Evolutionary conservation across 2,888 invertebrate species (phyloP).

Genomic region (Drosophila multiciliata): DNA sequence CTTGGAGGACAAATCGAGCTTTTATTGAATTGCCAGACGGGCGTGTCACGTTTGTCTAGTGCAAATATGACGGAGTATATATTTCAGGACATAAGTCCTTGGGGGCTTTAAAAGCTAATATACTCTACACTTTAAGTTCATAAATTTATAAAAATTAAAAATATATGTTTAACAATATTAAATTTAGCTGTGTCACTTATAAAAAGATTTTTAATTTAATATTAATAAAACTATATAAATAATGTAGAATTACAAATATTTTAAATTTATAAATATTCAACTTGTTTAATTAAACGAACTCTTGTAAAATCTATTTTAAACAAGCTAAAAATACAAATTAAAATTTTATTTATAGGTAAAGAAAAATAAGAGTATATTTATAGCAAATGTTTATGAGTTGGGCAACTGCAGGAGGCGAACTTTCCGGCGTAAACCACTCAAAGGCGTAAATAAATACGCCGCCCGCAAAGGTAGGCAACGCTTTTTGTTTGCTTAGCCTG

Average conservation of each 20-base stretch:
- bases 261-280: background rate
- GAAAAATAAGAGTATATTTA: background rate
- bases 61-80: background rate
- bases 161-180: background rate
- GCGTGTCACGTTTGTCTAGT: background rate
- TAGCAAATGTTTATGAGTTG: background rate
- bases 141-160: background rate
- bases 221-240: background rate
- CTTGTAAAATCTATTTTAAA: background rate
- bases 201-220: background rate
- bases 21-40: background rate
- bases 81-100: background rate
- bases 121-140: background rate
- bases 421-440: constrained; percentile 46
- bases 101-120: background rate
- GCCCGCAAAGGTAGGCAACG: constrained; percentile 66
- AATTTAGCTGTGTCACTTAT: background rate
- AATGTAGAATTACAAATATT: background rate
- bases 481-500: constrained; percentile 58
- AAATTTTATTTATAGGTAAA: background rate
- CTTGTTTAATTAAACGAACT: background rate
- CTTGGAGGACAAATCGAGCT: background rate
- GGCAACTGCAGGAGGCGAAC: background rate
- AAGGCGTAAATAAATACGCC: constrained; percentile 71
- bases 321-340: background rate